phyloP scores from a whole-genome alignment of 64 coral and sea anemone species.

The Anthopleura sola region DNA sequence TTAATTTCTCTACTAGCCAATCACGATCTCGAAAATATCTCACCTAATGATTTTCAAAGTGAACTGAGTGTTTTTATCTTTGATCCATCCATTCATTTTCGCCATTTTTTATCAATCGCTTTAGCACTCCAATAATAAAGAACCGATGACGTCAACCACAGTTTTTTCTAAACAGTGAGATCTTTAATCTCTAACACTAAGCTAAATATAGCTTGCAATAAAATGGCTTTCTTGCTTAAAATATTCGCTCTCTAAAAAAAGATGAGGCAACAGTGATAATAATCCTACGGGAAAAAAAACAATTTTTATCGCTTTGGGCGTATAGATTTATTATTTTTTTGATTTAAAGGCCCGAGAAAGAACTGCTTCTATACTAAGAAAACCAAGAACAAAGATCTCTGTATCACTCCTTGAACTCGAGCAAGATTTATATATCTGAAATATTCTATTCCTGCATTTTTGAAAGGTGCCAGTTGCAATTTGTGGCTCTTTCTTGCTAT shows the following conservation, averaged over 20 bases:
- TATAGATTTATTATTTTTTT: no score
- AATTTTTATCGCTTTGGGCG: neutral
- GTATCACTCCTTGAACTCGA: no score
- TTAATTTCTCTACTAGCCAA: neutral
- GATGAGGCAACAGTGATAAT: neutral
- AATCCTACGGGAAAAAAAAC: no score
- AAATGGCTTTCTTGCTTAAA: neutral
- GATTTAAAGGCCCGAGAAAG: no score
- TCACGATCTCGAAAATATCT: neutral
- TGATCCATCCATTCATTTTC: neutral
- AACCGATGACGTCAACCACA: neutral
- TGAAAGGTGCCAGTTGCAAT: no score
- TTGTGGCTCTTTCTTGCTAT: no score
- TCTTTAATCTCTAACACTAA: neutral
- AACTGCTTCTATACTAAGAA: no score
- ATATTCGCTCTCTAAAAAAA: neutral
- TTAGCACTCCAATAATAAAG: neutral
- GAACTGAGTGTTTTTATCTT: slow-evolving; percentile 4
- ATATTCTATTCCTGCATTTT: no score
- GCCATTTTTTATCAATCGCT: slow-evolving; percentile 10
- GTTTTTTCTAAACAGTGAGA: neutral
- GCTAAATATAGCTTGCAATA: neutral
- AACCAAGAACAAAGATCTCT: no score
- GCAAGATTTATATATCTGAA: neutral
- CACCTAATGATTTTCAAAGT: neutral